Evolutionary conservation across 1,140 invertebrate species (phyloP), one percentile per base, ranked within the genome.

Genomic region (Zaprionus taronus): DNA sequence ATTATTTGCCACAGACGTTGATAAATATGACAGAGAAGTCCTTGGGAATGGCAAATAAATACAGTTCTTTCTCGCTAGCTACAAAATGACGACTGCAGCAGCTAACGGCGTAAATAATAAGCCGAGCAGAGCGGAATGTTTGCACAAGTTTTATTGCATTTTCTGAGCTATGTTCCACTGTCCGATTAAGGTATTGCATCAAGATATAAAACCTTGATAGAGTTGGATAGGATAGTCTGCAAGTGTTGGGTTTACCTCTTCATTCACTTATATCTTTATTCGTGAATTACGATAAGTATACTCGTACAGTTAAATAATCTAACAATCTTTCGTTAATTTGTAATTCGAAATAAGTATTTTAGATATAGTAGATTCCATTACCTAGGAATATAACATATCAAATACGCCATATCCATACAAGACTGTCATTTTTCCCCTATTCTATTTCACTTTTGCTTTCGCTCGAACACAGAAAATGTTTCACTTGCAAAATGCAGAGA

Each of bases 1-100:
- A 89, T 89, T 89, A 89, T 89, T 89, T 89, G 85, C 85, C 85
- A 90, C 85, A 81, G 85, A 89, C 85, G 66, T 89, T 89, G 85
- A 89, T 89, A 89, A 89, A 89, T 82, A 89, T 90, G 85, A 89
- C 83, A 81, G 79, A 58, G 22, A 81, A 81, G 78, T 79, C 71
- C 31, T 47, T 79, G 41, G 70, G 58, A 72, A 72, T 84, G 68
- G 72, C 75, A 72, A 81, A 89, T 81, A 90, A 81, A 90, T 79
- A 89, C 67, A 81, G 71, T 63, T 63, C 34, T 63, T n/a, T 38
- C 64, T 36, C 20, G 24, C 47, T 34, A 26, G 61, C 26, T 34
- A 57, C 44, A 65, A 69, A 79, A 65, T 77, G 62, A 67, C 63
- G 57, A n/a, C 65, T 41, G 38, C 61, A 53, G 66, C 51, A 63